Conservation (phyloP, 2,888 invertebrate genomes). For the Polydrusus pterygomalis region DNA sequence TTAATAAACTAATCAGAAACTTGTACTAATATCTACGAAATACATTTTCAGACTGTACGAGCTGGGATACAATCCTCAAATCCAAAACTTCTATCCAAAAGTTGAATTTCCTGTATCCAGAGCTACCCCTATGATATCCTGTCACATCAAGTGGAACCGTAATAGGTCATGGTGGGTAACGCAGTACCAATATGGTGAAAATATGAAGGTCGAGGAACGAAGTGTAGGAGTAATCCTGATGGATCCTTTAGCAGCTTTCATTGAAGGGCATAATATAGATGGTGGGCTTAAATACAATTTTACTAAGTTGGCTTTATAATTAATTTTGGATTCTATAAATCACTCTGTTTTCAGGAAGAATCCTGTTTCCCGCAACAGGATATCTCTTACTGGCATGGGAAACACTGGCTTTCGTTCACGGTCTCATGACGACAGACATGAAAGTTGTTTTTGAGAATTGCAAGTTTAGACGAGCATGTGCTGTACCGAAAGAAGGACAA, state of each 20-base stretch:
- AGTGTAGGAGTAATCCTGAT: conserved; percentile 26
- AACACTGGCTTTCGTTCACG: conserved; percentile 72
- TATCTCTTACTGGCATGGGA: conserved; percentile 66
- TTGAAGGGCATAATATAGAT: conserved; percentile 89
- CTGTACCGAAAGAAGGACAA: conserved; percentile 65
- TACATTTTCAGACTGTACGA: conserved; percentile 84
- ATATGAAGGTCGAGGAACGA: conserved; percentile 41
- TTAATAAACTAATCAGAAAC: too few species aligned
- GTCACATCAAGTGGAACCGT: conserved; percentile 93
- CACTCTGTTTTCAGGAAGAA: conserved; percentile 59
- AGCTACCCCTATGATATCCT: conserved; percentile 73
- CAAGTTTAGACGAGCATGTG: conserved; percentile 74
- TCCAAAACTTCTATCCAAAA: conserved; percentile 85
- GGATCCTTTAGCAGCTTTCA: conserved; percentile 77
- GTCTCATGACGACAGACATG: conserved; percentile 70
- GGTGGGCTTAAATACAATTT: conserved; percentile 60
- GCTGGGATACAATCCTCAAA: conserved; percentile 83
- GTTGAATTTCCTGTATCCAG: conserved; percentile 89
- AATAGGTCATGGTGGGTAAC: conserved; percentile 83
- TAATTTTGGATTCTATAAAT: too few species aligned
- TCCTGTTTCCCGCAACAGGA: conserved; percentile 78
- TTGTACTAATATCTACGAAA: not conserved
- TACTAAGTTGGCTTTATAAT: too few species aligned
- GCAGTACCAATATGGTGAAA: conserved; percentile 75
- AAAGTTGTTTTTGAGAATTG: conserved; percentile 77